Evolutionary conservation across 2,113 vertebrate species (phyloP).

Genomic region (Trogon surrucura): DNA sequence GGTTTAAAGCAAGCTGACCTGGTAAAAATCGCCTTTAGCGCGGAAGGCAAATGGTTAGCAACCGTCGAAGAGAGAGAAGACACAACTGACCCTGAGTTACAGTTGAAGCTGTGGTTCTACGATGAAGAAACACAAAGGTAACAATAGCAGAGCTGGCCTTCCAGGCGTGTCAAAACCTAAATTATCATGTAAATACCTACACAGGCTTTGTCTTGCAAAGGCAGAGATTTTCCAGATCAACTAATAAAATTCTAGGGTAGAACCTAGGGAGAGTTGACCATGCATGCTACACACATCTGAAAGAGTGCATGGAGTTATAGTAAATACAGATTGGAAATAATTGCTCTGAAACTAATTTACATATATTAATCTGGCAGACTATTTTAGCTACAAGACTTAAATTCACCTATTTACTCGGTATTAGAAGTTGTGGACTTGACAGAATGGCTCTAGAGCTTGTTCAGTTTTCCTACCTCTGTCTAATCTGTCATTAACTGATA

Average conservation of each 20-base stretch:
- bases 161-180: neutral
- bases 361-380: neutral
- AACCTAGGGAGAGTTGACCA: fast-evolving
- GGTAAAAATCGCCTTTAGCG: slow-evolving; percentile 82
- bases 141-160: neutral
- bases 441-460: neutral
- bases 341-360: neutral
- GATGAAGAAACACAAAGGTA: slow-evolving; percentile 88
- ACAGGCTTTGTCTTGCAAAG: neutral
- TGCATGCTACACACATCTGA: neutral
- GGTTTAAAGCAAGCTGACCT: slow-evolving; percentile 87
- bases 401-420: neutral
- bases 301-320: neutral
- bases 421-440: neutral
- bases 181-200: neutral
- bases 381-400: neutral
- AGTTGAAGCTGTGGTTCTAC: slow-evolving; percentile 90
- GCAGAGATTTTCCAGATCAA: neutral
- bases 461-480: neutral
- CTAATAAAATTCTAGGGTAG: neutral
- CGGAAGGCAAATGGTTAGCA: slow-evolving; percentile 85
- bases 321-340: neutral
- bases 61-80: slow-evolving; percentile 90
- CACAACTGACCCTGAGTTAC: slow-evolving; percentile 79
- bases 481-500: neutral